Evolutionary conservation across 2,888 invertebrate genomes (phyloP).

Genomic region (Gonocerus acuteangulatus): DNA sequence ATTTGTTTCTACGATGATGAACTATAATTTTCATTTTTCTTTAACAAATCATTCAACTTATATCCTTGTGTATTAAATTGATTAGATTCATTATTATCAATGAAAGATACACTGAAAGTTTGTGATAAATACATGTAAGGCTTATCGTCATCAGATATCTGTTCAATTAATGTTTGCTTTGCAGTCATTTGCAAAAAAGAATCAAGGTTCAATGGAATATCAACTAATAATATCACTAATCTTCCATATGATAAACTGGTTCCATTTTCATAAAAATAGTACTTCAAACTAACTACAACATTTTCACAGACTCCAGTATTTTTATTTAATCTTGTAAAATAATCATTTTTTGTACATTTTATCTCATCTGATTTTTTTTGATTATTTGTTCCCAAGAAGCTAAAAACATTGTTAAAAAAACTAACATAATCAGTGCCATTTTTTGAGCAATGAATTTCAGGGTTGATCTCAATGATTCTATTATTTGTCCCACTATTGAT

Average conservation of each 20-base stretch:
- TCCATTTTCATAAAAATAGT: constrained; percentile 4
- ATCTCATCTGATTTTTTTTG: not conserved
- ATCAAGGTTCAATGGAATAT: constrained; percentile 7
- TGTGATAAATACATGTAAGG: no score
- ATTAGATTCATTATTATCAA: not conserved
- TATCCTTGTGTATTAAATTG: no score
- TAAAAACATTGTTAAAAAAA: not conserved
- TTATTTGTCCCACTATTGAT: not conserved
- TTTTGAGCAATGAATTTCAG: not conserved
- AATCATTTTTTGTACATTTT: constrained; percentile 3
- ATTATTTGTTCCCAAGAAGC: not conserved
- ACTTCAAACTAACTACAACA: constrained; percentile 17
- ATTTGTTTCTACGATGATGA: no score
- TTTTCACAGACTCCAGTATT: constrained; percentile 16
- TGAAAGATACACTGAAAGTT: not conserved
- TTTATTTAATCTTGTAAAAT: not conserved
- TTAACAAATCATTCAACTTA: no score
- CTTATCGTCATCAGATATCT: no score
- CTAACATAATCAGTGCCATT: constrained; percentile 2
- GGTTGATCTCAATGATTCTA: not conserved
- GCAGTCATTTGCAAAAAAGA: not conserved
- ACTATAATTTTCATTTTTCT: no score
- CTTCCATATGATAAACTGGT: constrained; percentile 1
- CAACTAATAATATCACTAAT: not conserved
- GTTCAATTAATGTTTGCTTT: no score